Base-by-base conservation (phyloP, 2,113 vertebrate genomes). In the Talpa occidentalis region DNA sequence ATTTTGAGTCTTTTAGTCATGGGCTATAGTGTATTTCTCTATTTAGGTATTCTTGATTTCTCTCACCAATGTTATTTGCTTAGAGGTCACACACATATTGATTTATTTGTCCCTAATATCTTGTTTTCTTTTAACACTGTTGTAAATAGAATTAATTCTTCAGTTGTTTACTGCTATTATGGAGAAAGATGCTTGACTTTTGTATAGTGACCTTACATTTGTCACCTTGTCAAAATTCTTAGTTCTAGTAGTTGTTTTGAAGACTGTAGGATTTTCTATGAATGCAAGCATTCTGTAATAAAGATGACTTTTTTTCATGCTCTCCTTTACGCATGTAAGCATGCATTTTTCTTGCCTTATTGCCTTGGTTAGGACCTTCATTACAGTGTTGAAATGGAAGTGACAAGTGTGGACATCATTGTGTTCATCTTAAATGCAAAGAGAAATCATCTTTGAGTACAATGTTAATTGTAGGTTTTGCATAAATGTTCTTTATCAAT, bases 241-340 rank as follows among this genome's bases (percentile, higher is more conserved):
- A 72, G 35, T 88, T 88, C 44, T 16, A 77, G 32, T 85, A 47
- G 6, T 92, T 87, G n/a, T 79, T 84, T 95, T 76, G 47, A 88
- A 93, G 59, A 67, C 66, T 88, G 15, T 52, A 86, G 32, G 67
- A 54, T 69, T 89, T 89, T 77, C 26, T 90, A 19, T 76, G 60
- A 92, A 88, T 15, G 67, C 3, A n/a, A 4, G 40, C 28, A 44
- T 82, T 88, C 19, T 88, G 10, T 72, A 94, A 76, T 83, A 89
- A 93, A 88, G 52, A 70, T 21, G 62, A 30, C 78, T 84, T 73
- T 87, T 49, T 56, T 79, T 88, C 9, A 54, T 84, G 7, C 22
- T 73, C 87, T 87, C 21, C 26, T 30, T 0, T 22, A 21, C 40
- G 6, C 42, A 28, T 69, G 22, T 59, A 10, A 42, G 3, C 32